Conservation (phyloP, 2,888 invertebrate genomes). For the Cheilosia soror region DNA sequence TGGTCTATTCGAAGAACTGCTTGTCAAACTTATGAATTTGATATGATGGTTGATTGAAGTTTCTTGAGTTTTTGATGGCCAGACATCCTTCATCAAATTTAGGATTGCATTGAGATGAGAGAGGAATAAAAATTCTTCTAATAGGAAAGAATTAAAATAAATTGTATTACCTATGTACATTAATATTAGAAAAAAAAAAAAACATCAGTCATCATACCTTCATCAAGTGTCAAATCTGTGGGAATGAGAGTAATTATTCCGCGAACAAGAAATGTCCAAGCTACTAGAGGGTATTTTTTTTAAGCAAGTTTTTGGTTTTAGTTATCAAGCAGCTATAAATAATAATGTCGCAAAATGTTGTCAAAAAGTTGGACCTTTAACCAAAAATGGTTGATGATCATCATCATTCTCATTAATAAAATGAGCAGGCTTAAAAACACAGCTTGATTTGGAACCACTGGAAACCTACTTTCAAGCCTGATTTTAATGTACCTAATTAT, state of each 20-base stretch:
- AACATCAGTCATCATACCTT: conserved; percentile 11
- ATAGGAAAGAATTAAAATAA: background rate
- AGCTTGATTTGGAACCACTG: too few relatives aligned
- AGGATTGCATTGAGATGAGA: background rate
- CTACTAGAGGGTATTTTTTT: background rate
- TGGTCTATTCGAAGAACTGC: background rate
- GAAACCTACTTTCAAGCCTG: too few relatives aligned
- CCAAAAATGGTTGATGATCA: too few relatives aligned
- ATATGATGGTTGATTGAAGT: background rate
- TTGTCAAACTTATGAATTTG: background rate
- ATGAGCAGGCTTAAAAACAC: too few relatives aligned
- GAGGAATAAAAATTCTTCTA: background rate
- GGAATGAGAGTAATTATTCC: conserved; percentile 71
- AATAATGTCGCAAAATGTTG: too few relatives aligned
- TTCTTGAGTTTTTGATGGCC: background rate
- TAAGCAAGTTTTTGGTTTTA: too few relatives aligned
- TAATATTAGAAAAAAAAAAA: background rate
- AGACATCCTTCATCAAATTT: background rate
- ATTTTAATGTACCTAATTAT: too few relatives aligned
- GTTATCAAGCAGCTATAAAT: too few relatives aligned
- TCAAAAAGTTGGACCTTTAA: too few relatives aligned
- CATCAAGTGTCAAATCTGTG: conserved; percentile 51
- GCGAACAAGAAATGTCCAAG: conserved; percentile 45
- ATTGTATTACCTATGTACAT: too few relatives aligned
- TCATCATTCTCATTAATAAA: too few relatives aligned